Conservation (phyloP, 2,888 invertebrate species). For the Hirtodrosophila trivittata region DNA sequence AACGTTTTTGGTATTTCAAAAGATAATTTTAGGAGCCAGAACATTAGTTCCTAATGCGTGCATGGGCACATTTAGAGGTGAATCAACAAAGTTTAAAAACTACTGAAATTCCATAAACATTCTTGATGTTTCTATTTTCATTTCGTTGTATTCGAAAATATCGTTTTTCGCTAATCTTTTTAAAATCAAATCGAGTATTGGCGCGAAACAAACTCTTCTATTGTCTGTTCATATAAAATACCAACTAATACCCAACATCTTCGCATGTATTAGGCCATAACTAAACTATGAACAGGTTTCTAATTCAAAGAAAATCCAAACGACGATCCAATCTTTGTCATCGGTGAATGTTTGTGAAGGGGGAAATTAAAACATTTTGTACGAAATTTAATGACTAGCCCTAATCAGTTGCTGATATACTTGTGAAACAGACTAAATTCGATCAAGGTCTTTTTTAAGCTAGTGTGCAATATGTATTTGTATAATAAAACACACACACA, state of each 20-base stretch:
- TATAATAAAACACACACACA: constrained; percentile 26
- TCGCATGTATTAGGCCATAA: constrained; percentile 12
- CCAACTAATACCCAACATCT: constrained; percentile 9
- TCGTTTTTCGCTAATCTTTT: no score
- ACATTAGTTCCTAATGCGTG: no score
- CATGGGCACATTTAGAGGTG: no score
- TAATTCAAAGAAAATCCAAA: constrained; percentile 26
- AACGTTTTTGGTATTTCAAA: no score
- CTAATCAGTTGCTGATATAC: constrained; percentile 55
- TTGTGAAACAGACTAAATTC: constrained; percentile 44
- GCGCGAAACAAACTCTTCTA: no score
- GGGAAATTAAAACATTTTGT: constrained; percentile 23
- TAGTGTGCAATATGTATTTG: constrained; percentile 3
- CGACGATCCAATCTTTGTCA: constrained; percentile 16
- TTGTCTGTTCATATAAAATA: no score
- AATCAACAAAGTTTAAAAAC: no score
- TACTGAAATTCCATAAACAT: no score
- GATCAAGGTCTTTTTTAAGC: constrained; percentile 58
- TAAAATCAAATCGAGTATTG: no score
- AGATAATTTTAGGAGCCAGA: no score
- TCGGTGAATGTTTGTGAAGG: constrained; percentile 28
- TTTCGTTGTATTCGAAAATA: no score
- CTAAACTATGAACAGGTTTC: constrained; percentile 40
- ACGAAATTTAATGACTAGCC: constrained; percentile 40
- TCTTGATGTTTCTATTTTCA: no score